Evolutionary conservation across 2,888 invertebrate species (phyloP).

Genomic region (Platycheirus albimanus): DNA sequence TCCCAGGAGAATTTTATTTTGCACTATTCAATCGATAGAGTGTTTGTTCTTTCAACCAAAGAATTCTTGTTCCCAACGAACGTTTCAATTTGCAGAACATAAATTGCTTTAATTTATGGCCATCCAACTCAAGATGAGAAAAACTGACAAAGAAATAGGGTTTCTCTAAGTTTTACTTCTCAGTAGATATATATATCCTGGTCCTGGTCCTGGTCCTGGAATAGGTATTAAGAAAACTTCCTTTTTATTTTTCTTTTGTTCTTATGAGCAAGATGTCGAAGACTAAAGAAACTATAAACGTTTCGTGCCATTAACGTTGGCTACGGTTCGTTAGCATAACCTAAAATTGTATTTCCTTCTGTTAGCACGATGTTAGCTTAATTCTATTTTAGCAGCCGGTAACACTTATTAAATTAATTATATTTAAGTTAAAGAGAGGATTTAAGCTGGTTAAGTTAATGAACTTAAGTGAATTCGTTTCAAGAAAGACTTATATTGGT

Average conservation of each 20-base stretch:
- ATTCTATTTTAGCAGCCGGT: conserved; percentile 7
- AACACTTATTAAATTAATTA: conserved; percentile 22
- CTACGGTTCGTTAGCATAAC: background rate
- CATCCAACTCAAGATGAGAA: background rate
- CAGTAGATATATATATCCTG: too few relatives aligned
- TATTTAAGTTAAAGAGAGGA: conserved; percentile 8
- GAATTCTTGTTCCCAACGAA: background rate
- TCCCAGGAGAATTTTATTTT: background rate
- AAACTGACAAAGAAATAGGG: too few relatives aligned
- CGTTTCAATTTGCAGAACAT: background rate
- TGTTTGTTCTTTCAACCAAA: too few relatives aligned
- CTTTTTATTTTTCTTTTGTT: too few relatives aligned
- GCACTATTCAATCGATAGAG: too few relatives aligned
- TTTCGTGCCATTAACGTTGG: background rate
- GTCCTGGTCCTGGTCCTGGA: too few relatives aligned
- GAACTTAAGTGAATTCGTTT: background rate
- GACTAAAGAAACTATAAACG: background rate
- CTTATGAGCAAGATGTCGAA: background rate
- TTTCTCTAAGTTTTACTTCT: too few relatives aligned
- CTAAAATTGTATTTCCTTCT: background rate
- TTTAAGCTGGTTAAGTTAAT: background rate
- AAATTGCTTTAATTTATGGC: background rate
- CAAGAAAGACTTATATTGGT: too few relatives aligned
- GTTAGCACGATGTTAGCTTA: background rate
- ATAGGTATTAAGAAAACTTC: too few relatives aligned